Percentiles rank a stretch among this genome's conserved stretches.
phyloP scores from a whole-genome alignment of 1,140 invertebrate genomes.

The Artemia franciscana region DNA sequence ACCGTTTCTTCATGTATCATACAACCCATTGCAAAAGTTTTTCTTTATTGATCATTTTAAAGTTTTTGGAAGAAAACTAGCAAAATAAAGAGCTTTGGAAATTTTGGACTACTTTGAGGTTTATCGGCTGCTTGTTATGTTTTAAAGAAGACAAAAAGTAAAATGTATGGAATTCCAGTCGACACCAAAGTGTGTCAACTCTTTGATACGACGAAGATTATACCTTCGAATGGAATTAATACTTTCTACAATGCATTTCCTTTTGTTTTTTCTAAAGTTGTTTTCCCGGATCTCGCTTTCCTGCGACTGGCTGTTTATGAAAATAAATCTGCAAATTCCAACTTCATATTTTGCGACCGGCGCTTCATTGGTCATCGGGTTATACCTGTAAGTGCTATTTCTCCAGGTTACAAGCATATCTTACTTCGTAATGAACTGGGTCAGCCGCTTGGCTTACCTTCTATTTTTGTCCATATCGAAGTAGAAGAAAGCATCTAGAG shows the following conservation, averaged over 20 bases:
- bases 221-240: constrained; percentile 88
- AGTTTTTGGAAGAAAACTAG: too few relatives aligned
- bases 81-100: too few relatives aligned
- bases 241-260: constrained; percentile 86
- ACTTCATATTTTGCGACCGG: too few relatives aligned
- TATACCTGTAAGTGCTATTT: constrained; percentile 82
- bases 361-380: constrained; percentile 86
- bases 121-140: too few relatives aligned
- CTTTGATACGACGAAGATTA: constrained; percentile 70
- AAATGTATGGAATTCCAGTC: constrained; percentile 95
- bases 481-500: too few relatives aligned
- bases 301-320: constrained; percentile 89
- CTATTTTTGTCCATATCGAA: constrained; percentile 71
- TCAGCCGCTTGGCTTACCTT: constrained; percentile 65
- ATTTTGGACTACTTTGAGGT: too few relatives aligned
- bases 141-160: too few relatives aligned
- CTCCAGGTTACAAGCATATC: constrained; percentile 79
- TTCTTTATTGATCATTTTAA: too few relatives aligned
- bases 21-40: too few relatives aligned
- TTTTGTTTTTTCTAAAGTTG: constrained; percentile 80
- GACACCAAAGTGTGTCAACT: constrained; percentile 95
- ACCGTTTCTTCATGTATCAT: too few relatives aligned
- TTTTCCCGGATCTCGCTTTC: constrained; percentile 85
- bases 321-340: too few relatives aligned
- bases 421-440: constrained; percentile 74